A percentile compares a stretch with the other conserved stretches of the same genome.
Evolutionary conservation across 2,797 vertebrate species (phyloP).

Genomic region (Tarsius wallacei): DNA sequence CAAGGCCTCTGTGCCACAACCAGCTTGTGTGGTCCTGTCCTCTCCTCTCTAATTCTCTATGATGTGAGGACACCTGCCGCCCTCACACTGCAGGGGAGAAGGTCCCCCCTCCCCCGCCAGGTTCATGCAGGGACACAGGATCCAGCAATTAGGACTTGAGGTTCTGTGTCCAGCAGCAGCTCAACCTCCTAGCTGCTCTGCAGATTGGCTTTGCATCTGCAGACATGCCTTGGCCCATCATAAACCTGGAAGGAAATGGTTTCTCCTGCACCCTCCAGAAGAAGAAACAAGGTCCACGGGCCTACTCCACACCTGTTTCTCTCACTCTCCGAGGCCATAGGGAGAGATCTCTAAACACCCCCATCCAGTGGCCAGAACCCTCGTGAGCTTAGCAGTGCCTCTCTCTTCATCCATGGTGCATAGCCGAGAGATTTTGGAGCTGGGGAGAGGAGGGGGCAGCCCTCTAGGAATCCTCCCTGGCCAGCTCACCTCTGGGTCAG

Average conservation of each 20-base stretch:
- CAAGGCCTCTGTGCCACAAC: too few species aligned
- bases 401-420: not conserved
- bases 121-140: too few species aligned
- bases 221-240: accelerated
- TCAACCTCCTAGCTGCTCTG: too few species aligned
- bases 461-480: not conserved
- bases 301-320: not conserved
- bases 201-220: too few species aligned
- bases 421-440: not conserved
- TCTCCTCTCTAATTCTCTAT: not conserved
- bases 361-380: not conserved
- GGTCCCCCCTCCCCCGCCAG: not conserved
- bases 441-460: not conserved
- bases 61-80: not conserved
- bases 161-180: accelerated
- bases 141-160: too few species aligned
- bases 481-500: not conserved
- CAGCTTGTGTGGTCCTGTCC: too few species aligned
- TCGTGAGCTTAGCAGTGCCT: not conserved
- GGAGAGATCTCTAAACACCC: not conserved
- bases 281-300: not conserved
- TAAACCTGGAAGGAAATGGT: not conserved
- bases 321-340: not conserved
- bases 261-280: not conserved
- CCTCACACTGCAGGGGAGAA: too few species aligned